These are phyloP conservation scores for Amphiprion percula DNA, from an alignment of 2,113 vertebrate species.

Conservation along the genomic window DNA sequence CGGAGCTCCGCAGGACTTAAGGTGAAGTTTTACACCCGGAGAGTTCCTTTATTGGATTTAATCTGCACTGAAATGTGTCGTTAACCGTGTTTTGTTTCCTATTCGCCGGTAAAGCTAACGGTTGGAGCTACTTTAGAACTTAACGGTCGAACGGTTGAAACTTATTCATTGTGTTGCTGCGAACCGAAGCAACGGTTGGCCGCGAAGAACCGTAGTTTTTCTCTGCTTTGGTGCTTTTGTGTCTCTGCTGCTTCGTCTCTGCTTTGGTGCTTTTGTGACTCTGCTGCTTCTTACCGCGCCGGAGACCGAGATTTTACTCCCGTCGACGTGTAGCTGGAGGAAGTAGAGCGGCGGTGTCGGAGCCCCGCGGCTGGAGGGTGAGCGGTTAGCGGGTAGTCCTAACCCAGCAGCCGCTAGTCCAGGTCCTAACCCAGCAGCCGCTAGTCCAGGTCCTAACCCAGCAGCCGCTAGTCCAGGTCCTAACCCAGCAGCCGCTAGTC, in stretches of 20 bases:
- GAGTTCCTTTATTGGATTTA: not conserved
- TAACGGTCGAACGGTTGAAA: slow-evolving; percentile 33
- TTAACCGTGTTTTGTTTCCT: too few species aligned
- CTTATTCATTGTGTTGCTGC: slow-evolving; percentile 46
- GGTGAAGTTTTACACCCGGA: slow-evolving; percentile 55
- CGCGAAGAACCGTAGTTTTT: slow-evolving; percentile 19
- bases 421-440: too few species aligned
- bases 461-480: too few species aligned
- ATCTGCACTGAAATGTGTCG: too few species aligned
- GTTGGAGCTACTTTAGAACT: not conserved
- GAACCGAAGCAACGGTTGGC: not conserved
- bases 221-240: not conserved
- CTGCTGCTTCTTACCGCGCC: not conserved
- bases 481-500: too few species aligned
- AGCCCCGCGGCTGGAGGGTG: slow-evolving; percentile 1
- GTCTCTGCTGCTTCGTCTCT: not conserved
- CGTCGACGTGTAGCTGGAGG: not conserved
- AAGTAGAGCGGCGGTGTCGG: too few species aligned
- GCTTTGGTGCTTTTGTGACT: not conserved
- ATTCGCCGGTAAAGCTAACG: too few species aligned
- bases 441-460: too few species aligned
- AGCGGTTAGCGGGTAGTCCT: too few species aligned
- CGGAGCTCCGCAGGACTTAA: slow-evolving; percentile 57
- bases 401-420: too few species aligned
- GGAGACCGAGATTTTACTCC: not conserved